Evolutionary conservation across 2,888 invertebrate genomes (phyloP).

Genomic region (Galerucella nymphaeae): DNA sequence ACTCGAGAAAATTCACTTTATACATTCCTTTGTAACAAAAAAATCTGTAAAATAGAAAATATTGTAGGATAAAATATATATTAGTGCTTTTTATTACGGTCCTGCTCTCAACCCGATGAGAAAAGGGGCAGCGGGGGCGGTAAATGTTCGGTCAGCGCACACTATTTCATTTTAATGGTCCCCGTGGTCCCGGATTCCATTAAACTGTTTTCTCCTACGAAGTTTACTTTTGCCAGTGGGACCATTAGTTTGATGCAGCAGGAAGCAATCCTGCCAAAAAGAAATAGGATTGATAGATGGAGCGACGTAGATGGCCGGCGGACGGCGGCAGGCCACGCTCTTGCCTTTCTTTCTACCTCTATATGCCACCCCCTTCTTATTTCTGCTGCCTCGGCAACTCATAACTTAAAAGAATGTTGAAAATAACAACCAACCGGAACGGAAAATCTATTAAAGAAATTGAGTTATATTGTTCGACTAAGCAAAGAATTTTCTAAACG

Average conservation of each 20-base stretch:
- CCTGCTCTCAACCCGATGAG: slow-evolving; percentile 28
- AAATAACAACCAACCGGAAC: slow-evolving; percentile 28
- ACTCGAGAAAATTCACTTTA: too few species aligned
- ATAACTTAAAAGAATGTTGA: slow-evolving; percentile 54
- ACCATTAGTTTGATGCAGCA: slow-evolving; percentile 67
- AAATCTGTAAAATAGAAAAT: too few species aligned
- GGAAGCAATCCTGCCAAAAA: slow-evolving; percentile 66
- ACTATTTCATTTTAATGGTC: slow-evolving; percentile 72
- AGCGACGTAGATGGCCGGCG: slow-evolving; percentile 37
- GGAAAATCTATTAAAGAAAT: slow-evolving; percentile 21
- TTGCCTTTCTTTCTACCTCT: slow-evolving; percentile 32
- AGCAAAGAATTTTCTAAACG: background rate
- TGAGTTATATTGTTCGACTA: slow-evolving; percentile 13
- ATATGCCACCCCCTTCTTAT: slow-evolving; percentile 54
- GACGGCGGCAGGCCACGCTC: slow-evolving; percentile 25
- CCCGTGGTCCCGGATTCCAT: slow-evolving; percentile 70
- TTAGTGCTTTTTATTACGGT: background rate
- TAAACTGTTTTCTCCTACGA: slow-evolving; percentile 68
- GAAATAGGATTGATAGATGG: slow-evolving; percentile 63
- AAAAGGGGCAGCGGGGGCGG: slow-evolving; percentile 45
- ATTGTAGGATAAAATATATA: too few species aligned
- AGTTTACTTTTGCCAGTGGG: slow-evolving; percentile 67
- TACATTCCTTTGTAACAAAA: too few species aligned
- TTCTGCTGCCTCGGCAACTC: slow-evolving; percentile 61
- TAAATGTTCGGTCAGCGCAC: slow-evolving; percentile 56